These are phyloP conservation scores for Wiebesia pumilae DNA, from an alignment of 1,140 invertebrate genomes.

Conservation along the genomic window DNA sequence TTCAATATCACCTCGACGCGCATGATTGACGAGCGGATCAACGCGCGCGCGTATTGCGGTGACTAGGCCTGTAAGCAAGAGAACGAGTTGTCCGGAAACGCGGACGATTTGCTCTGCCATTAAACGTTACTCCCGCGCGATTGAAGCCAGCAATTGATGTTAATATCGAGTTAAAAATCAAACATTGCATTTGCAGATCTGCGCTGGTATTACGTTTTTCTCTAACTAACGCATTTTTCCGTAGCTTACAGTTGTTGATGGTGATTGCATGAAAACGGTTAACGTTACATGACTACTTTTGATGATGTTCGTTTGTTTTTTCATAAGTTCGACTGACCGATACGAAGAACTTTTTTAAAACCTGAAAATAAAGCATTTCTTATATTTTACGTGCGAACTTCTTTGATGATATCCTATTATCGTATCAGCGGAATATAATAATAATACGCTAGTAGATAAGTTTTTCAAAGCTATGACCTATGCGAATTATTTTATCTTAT, in stretches of 20 bases:
- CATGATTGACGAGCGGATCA: constrained; percentile 64
- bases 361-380: too few relatives aligned
- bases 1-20: constrained; percentile 57
- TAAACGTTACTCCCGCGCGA: constrained; percentile 25
- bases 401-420: too few relatives aligned
- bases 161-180: constrained; percentile 7
- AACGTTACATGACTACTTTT: too few relatives aligned
- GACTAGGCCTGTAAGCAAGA: background rate
- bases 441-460: too few relatives aligned
- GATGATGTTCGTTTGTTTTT: too few relatives aligned
- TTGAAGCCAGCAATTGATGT: constrained; percentile 4
- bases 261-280: too few relatives aligned
- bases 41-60: constrained; percentile 56
- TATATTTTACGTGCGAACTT: too few relatives aligned
- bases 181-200: background rate
- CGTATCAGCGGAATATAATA: too few relatives aligned
- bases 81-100: constrained; percentile 2
- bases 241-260: background rate
- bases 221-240: background rate
- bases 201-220: background rate
- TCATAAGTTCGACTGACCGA: too few relatives aligned
- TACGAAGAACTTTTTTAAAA: too few relatives aligned
- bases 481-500: too few relatives aligned
- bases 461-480: too few relatives aligned
- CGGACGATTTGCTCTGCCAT: background rate